Base-by-base conservation (phyloP, 2,888 invertebrate genomes). In the Anorthoa munda region DNA sequence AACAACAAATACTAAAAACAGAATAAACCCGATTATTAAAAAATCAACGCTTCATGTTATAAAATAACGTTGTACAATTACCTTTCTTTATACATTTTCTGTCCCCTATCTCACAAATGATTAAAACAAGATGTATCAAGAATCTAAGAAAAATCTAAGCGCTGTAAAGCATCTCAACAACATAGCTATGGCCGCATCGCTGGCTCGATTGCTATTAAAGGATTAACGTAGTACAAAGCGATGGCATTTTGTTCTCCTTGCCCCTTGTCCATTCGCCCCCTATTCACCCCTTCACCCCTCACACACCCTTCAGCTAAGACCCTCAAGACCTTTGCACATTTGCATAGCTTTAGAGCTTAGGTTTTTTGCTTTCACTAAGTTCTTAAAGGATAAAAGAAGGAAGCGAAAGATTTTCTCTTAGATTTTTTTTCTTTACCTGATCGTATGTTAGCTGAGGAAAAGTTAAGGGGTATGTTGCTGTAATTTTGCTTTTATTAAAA, bases 321-420 rank as follows among this genome's bases (percentile, higher is more conserved):
- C 94, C 94, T 94, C 90, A 95, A 95, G 95, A 95, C 94, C 94
- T 95, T 94, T 92, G 92, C 92, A 94, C 93, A 96, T 96, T 96
- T 96, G 95, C 95, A 96, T 96, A 95, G 95, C 95, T 95, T 95
- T 95, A 90, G 90, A 91, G 93, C 93, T 95, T 92, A 94, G 94
- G 88, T 93, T 95, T 94, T 95, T 94, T 93, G 89, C 92, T 91
- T 89, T 89, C 86, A 85, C 91, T 91, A 88, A 90, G 91, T 93
- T 94, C 94, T 94, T 95, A 95, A 92, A 92, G 93, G 94, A 95
- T 94, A 93, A 94, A 93, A 91, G 86, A 91, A 90, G 85, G 86
- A 89, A 83, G 85, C 75, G 73, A 77, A 88, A 88, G 83, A 85
- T 88, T 89, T 89, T 75, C 85, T 81, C 81, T 80, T 59, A 15